Base-by-base conservation (phyloP, 1,140 invertebrate genomes). In the Drosophila pseudoananassae region DNA sequence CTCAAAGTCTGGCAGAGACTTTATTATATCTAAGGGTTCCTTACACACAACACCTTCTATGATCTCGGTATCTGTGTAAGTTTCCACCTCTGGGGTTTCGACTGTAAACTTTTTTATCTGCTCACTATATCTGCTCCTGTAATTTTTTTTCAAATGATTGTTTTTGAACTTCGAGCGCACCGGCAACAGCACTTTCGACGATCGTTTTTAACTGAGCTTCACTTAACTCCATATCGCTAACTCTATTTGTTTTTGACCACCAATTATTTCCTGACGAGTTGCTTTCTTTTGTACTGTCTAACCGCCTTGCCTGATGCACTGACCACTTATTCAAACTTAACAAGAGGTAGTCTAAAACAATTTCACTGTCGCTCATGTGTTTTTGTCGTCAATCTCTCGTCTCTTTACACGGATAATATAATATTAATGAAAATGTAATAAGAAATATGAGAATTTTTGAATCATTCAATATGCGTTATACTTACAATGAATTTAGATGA, bases 11-110 rank as follows among this genome's bases (percentile, higher is more conserved):
- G 64, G 47, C 0, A 77, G 5, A 12, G 45, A 75, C 27, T 84
- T 84, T 8, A 84, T n/a, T 15, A 75, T 59, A 20, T 74, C 56
- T 7, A 74, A 14, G 8, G 60, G 20, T 56, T 76, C 76, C 3
- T 75, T 61, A 49, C 63, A 77, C 7, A 51, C 3, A 33, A 72
- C 20, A 27, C 33, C 33, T 36, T 36, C 27, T 36, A 5, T 27
- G 7, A 59, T 50, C 7, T 36, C 46, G 10, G 31, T 20, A 59
- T 59, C 31, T 59, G 10, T 51, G 9, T 27, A 51, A 40, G 46
- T n/a, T 51, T 59, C 14, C 57, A 27, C 14, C 20, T 50, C 6
- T 50, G 45, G 29, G 29, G 45, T 50, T 10, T 59, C 27, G 14
- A 59, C 46, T 50, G 56, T 38, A 12, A 36, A 12, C 12, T 59